phyloP scores from a whole-genome alignment of 2,888 invertebrate genomes.

The Nomada lathburiana region DNA sequence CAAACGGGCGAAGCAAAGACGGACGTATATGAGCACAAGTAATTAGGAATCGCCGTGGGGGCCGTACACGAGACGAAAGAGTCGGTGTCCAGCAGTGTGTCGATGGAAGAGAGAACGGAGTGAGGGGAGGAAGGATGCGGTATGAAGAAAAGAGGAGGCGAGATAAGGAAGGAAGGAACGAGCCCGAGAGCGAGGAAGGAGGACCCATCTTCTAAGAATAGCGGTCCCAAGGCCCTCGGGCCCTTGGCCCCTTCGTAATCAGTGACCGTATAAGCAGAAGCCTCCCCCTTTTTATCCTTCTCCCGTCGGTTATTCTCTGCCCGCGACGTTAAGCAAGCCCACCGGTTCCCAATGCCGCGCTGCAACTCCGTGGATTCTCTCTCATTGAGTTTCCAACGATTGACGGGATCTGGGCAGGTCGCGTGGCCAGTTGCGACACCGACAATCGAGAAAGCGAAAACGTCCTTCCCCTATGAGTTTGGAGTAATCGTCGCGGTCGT shows the following conservation, averaged over 20 bases:
- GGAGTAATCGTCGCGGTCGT: not conserved
- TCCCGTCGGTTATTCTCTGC: slow-evolving; percentile 39
- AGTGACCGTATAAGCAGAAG: slow-evolving; percentile 72
- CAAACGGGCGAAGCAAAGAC: slow-evolving; percentile 36
- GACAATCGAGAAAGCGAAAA: slow-evolving; percentile 34
- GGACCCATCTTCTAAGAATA: slow-evolving; percentile 77
- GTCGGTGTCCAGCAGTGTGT: slow-evolving; percentile 17
- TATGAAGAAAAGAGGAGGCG: slow-evolving; percentile 40
- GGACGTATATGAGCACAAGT: slow-evolving; percentile 52
- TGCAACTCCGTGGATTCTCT: slow-evolving; percentile 41
- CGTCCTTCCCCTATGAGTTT: not conserved
- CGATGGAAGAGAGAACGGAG: slow-evolving; percentile 29
- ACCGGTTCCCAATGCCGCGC: slow-evolving; percentile 55
- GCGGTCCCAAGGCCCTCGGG: slow-evolving; percentile 76
- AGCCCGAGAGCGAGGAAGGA: slow-evolving; percentile 48
- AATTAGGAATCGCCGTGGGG: slow-evolving; percentile 68
- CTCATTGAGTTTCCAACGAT: slow-evolving; percentile 47
- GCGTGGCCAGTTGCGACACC: slow-evolving; percentile 19
- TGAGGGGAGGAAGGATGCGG: slow-evolving; percentile 11
- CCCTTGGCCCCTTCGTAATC: slow-evolving; percentile 74
- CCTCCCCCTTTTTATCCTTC: slow-evolving; percentile 52
- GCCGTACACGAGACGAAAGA: slow-evolving; percentile 35
- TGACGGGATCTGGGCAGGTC: not conserved
- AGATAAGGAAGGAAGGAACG: slow-evolving; percentile 53
- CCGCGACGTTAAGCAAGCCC: slow-evolving; percentile 58